A percentile compares a stretch with the other conserved stretches of the same genome.
Conservation (phyloP, 2,888 invertebrate genomes). For the Syrista parreyssii region DNA sequence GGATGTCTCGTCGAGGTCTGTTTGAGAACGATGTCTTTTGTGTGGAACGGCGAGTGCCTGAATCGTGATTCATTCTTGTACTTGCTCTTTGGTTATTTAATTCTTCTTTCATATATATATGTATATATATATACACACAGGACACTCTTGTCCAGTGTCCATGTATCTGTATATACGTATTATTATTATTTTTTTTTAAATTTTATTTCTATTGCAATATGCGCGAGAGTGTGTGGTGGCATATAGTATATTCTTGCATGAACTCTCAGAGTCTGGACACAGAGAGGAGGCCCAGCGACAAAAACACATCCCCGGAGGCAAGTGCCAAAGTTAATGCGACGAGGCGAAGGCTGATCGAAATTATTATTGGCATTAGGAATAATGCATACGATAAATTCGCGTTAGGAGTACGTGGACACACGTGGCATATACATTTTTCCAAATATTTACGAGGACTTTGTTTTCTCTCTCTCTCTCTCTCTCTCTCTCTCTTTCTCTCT, state of each 20-base stretch:
- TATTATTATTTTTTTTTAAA: constrained; percentile 16
- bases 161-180: constrained; percentile 15
- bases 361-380: constrained; percentile 27
- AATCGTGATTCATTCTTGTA: constrained; percentile 1
- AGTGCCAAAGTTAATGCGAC: constrained; percentile 25
- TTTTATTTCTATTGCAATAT: constrained; percentile 8
- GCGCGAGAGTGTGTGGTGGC: constrained; percentile 8
- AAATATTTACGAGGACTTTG: no score
- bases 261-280: constrained; percentile 57
- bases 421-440: no score
- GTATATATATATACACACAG: constrained; percentile 1
- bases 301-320: constrained; percentile 29
- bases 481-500: no score
- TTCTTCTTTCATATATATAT: background rate
- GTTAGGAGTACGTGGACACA: no score
- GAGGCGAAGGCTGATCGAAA: constrained; percentile 19
- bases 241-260: constrained; percentile 51
- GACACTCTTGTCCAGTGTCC: constrained; percentile 6
- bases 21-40: constrained; percentile 1
- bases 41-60: constrained; percentile 2
- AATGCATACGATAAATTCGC: background rate
- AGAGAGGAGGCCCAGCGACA: constrained; percentile 54
- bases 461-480: rapidly evolving
- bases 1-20: background rate
- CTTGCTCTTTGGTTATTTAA: constrained; percentile 9